These are phyloP conservation scores for Tromatobia lineatoria DNA, from an alignment of 2,888 invertebrate species.

Conservation along the genomic window DNA sequence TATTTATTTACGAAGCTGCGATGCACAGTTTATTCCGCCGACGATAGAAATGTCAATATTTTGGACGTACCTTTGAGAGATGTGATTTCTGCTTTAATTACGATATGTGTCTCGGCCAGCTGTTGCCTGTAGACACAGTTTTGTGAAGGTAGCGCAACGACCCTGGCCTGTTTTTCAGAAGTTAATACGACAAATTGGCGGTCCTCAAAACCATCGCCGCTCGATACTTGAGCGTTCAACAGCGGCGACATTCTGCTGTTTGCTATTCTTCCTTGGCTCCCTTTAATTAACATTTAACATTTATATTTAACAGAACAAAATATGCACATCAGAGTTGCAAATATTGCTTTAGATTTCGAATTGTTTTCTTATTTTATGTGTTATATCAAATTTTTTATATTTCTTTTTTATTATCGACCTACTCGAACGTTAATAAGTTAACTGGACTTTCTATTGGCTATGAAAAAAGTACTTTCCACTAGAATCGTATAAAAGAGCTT, in stretches of 20 bases:
- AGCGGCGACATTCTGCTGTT: constrained; percentile 92
- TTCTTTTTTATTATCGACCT: background rate
- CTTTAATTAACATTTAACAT: constrained; percentile 70
- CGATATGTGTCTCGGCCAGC: constrained; percentile 96
- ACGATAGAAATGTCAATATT: background rate
- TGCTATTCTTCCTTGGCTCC: constrained; percentile 78
- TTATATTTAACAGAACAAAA: constrained; percentile 1
- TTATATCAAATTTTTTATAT: background rate
- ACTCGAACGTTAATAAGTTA: background rate
- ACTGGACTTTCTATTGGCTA: background rate
- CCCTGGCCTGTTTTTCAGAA: constrained; percentile 97
- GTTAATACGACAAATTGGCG: constrained; percentile 97
- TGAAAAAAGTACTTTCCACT: background rate
- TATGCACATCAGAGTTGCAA: background rate
- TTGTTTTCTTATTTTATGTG: background rate
- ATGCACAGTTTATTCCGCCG: background rate
- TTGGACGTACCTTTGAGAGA: constrained; percentile 92
- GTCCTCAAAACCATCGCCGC: constrained; percentile 88
- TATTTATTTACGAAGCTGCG: constrained; percentile 63
- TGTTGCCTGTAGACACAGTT: constrained; percentile 97
- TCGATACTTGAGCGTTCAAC: constrained; percentile 86
- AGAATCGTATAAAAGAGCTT: background rate
- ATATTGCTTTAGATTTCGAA: background rate
- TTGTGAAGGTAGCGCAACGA: constrained; percentile 97
- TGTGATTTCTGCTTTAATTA: constrained; percentile 97